These are phyloP conservation scores for Podargus strigoides DNA, from an alignment of 2,797 vertebrate species.

Conservation along the genomic window DNA sequence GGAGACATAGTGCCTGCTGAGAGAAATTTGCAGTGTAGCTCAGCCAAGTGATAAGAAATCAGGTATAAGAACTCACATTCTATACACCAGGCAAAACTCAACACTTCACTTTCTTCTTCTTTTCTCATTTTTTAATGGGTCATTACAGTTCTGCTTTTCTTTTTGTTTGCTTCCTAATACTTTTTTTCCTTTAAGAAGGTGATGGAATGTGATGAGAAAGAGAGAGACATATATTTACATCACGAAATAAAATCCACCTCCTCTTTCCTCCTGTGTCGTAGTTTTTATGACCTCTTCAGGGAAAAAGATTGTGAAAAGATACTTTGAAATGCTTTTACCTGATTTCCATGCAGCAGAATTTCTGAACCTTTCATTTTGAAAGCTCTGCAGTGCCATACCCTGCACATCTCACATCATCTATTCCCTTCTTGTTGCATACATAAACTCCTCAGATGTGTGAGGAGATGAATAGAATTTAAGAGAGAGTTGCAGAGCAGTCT, in stretches of 20 bases:
- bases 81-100: not conserved
- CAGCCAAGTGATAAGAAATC: not conserved
- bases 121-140: not conserved
- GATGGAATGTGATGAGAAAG: not conserved
- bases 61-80: not conserved
- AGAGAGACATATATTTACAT: not conserved
- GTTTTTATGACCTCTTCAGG: not conserved
- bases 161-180: not conserved
- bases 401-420: not conserved
- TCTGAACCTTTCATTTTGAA: not conserved
- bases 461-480: not conserved
- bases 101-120: not conserved
- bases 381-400: not conserved
- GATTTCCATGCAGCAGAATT: not conserved
- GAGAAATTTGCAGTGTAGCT: not conserved
- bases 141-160: not conserved
- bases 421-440: not conserved
- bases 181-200: not conserved
- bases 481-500: not conserved
- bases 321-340: not conserved
- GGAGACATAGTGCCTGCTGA: not conserved
- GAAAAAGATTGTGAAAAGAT: not conserved
- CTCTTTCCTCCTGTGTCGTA: not conserved
- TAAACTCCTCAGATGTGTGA: not conserved
- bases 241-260: not conserved